phyloP scores from a whole-genome alignment of 2,888 invertebrate species.

The Cephus pulcher region DNA sequence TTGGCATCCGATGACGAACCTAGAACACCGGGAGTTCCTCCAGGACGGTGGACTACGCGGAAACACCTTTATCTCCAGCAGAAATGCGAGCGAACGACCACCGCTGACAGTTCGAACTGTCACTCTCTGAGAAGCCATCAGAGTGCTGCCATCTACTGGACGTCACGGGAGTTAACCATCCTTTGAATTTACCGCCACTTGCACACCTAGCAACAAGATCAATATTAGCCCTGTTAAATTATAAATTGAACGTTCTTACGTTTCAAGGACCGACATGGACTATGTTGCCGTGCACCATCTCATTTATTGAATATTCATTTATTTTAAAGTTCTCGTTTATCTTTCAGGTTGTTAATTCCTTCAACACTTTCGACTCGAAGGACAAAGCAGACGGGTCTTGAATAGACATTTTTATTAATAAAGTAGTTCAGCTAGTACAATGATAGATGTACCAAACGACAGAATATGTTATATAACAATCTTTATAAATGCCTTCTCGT shows the following conservation, averaged over 20 bases:
- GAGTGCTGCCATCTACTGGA: constrained; percentile 38
- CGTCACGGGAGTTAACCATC: background rate
- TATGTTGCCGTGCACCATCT: background rate
- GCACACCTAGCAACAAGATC: constrained; percentile 54
- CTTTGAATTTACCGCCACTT: constrained; percentile 17
- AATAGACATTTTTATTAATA: constrained; percentile 9
- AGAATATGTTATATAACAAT: constrained; percentile 9
- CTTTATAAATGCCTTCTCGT: constrained; percentile 1
- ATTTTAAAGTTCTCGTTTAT: background rate
- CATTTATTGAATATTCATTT: background rate
- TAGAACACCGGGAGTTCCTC: background rate
- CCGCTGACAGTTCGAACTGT: constrained; percentile 58
- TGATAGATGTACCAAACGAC: constrained; percentile 2
- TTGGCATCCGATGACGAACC: background rate
- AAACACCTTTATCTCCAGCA: constrained; percentile 45
- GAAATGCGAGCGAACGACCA: constrained; percentile 42
- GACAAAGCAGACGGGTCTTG: background rate
- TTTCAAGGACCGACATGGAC: background rate
- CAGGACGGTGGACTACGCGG: constrained; percentile 13
- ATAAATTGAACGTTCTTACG: constrained; percentile 2
- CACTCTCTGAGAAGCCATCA: constrained; percentile 24
- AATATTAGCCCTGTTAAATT: constrained; percentile 29
- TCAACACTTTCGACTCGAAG: background rate
- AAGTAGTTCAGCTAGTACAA: constrained; percentile 7
- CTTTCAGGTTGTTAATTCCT: background rate